Evolutionary conservation across 2,113 vertebrate genomes (phyloP).

Genomic region (Eudorcas thomsonii): DNA sequence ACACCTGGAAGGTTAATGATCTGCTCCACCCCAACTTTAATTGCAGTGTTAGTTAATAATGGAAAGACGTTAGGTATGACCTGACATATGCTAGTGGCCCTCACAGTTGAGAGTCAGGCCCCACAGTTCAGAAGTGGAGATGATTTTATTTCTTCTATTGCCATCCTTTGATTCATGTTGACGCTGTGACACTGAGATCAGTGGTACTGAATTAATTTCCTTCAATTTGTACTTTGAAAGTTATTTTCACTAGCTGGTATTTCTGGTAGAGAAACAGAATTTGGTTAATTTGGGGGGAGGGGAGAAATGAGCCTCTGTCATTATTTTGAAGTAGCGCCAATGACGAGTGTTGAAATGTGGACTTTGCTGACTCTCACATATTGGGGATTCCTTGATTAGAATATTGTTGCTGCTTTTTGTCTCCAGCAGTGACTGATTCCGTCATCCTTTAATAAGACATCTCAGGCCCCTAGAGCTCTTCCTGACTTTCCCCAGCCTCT

Average conservation of each 20-base stretch:
- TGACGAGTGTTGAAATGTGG: neutral
- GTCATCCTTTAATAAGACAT: neutral
- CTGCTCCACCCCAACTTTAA: neutral
- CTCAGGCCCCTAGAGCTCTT: neutral
- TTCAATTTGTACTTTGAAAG: constrained; percentile 31
- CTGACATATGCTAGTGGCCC: neutral
- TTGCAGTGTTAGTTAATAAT: neutral
- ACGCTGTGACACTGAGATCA: neutral
- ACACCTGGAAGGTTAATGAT: neutral
- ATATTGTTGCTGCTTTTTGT: neutral
- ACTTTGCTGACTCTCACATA: neutral
- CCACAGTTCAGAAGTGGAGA: neutral
- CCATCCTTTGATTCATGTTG: neutral
- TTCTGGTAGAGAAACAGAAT: constrained; percentile 34
- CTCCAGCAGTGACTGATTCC: neutral
- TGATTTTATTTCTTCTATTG: neutral
- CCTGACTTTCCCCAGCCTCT: neutral
- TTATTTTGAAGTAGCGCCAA: neutral
- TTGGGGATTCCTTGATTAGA: neutral
- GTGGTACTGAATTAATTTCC: neutral
- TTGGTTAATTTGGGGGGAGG: neutral
- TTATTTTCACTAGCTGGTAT: neutral
- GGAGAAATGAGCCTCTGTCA: neutral
- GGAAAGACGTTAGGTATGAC: neutral
- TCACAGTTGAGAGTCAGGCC: neutral